Percentiles rank a stretch among this genome's conserved stretches.
Evolutionary conservation across 2,113 vertebrate genomes (phyloP).

Genomic region (Seriola aureovittata): DNA sequence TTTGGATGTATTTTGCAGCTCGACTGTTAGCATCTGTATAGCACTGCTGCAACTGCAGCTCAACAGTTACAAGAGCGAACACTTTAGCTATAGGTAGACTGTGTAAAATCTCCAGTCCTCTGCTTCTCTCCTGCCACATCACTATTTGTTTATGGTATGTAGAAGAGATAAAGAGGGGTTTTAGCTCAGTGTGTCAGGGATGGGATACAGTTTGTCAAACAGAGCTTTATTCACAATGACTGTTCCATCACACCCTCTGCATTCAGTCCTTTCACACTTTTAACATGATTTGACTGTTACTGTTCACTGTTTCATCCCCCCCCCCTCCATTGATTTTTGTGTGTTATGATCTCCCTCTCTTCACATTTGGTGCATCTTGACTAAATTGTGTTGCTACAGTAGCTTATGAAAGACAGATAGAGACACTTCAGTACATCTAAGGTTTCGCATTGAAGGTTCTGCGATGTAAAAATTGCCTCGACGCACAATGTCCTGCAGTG

Average conservation of each 20-base stretch:
- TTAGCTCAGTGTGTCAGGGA: slow-evolving; percentile 9
- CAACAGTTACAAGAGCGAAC: neutral
- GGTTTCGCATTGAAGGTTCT: slow-evolving; percentile 44
- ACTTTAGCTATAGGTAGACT: neutral
- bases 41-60: neutral
- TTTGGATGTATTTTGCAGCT: neutral
- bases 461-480: slow-evolving; percentile 44
- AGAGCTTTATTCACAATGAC: slow-evolving; percentile 34
- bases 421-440: slow-evolving; percentile 34
- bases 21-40: neutral
- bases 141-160: slow-evolving; percentile 12
- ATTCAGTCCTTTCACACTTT: slow-evolving; percentile 53
- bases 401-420: slow-evolving; percentile 16
- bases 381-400: slow-evolving; percentile 12
- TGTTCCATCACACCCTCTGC: slow-evolving; percentile 40
- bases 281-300: slow-evolving; percentile 42
- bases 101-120: neutral
- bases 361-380: slow-evolving; percentile 18
- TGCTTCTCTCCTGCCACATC: slow-evolving; percentile 7
- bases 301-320: slow-evolving; percentile 57
- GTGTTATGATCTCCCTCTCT: slow-evolving; percentile 23
- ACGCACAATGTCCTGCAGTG: slow-evolving; percentile 54
- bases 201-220: slow-evolving; percentile 27
- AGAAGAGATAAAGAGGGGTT: slow-evolving; percentile 11
- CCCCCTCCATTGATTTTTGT: slow-evolving; percentile 58